Evolutionary conservation across 2,888 invertebrate species (phyloP).

Genomic region (Nomada hirtipes): DNA sequence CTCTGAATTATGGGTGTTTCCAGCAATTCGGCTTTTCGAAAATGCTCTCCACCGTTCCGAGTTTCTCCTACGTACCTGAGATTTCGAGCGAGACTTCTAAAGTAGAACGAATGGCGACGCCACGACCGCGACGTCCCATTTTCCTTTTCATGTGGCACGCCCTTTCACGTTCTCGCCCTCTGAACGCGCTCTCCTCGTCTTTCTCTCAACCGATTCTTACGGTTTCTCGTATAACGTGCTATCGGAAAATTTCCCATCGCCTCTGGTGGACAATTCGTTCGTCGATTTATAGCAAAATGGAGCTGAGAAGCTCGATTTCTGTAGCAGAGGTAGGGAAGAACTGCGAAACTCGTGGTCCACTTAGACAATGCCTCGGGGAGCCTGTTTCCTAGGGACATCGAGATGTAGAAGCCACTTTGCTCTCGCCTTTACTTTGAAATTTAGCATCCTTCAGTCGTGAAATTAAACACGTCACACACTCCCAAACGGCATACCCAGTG

Average conservation of each 20-base stretch:
- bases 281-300: constrained; percentile 8
- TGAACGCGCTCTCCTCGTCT: no score
- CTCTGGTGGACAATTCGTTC: constrained; percentile 41
- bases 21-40: constrained; percentile 54
- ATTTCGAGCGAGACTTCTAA: constrained; percentile 58
- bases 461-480: not conserved
- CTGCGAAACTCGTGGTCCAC: constrained; percentile 7
- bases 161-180: constrained; percentile 6
- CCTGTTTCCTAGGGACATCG: constrained; percentile 26
- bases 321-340: constrained; percentile 26
- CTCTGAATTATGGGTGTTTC: constrained; percentile 58
- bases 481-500: not conserved
- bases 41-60: constrained; percentile 41
- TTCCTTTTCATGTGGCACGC: constrained; percentile 36
- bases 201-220: not conserved
- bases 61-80: constrained; percentile 33
- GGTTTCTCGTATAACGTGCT: constrained; percentile 4
- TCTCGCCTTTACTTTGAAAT: not conserved
- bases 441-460: not conserved
- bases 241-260: constrained; percentile 23
- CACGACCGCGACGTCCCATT: constrained; percentile 32
- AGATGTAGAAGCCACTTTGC: constrained; percentile 45
- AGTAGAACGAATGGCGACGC: constrained; percentile 63
- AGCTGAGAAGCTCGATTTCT: not conserved
- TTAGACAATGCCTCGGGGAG: constrained; percentile 48